Evolutionary conservation across 92 coral and sea anemone genomes (phyloP).

Genomic region (Zoanthus sansibaricus): DNA sequence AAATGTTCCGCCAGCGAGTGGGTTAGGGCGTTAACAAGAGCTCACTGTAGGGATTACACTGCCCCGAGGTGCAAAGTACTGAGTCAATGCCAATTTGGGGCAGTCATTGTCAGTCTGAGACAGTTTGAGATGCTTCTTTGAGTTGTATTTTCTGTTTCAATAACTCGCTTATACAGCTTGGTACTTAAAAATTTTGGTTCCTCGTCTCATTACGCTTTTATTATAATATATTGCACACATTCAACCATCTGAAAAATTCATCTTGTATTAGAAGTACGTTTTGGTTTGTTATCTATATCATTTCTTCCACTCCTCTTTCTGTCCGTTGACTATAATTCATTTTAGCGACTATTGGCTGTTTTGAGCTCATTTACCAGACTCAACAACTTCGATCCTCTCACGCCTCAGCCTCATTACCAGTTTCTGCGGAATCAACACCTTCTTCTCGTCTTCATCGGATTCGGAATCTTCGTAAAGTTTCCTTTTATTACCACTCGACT

Average conservation of each 20-base stretch:
- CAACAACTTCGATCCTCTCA: neutral
- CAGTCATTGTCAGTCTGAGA: too few relatives aligned
- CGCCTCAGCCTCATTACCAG: neutral
- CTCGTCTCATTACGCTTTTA: neutral
- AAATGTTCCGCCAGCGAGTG: too few relatives aligned
- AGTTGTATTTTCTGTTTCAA: too few relatives aligned
- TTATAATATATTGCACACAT: neutral
- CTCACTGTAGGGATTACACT: too few relatives aligned
- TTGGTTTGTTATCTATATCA: neutral
- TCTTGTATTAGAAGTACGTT: neutral
- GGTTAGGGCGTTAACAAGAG: too few relatives aligned
- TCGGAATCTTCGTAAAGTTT: neutral
- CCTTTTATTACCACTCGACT: slow-evolving; percentile 4
- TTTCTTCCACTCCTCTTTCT: neutral
- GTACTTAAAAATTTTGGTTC: neutral
- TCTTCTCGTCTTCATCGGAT: neutral
- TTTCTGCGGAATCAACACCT: neutral
- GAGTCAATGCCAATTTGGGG: too few relatives aligned
- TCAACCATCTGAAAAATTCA: neutral
- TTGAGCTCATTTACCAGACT: neutral
- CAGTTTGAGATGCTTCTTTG: too few relatives aligned
- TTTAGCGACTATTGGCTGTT: slow-evolving; percentile 1
- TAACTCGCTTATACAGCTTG: neutral
- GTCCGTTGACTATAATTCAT: neutral
- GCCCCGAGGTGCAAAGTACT: too few relatives aligned